Evolutionary conservation across 1,140 invertebrate genomes (phyloP).

Genomic region (Plectrocnemia conspersa): DNA sequence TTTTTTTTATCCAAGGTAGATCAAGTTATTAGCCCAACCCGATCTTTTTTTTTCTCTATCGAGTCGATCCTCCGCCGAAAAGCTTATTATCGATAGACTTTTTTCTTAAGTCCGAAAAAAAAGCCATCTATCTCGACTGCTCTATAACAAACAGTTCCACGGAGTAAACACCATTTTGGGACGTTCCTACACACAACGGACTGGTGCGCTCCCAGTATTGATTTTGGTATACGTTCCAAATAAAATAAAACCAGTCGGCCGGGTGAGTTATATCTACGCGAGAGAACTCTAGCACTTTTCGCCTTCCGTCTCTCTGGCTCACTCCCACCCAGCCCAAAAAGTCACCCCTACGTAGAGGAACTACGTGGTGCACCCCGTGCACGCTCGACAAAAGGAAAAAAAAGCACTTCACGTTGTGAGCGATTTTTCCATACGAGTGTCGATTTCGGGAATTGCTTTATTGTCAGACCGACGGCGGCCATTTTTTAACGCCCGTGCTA

Average conservation of each 20-base stretch:
- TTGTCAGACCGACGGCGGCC: slow-evolving; percentile 20
- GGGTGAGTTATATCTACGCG: slow-evolving; percentile 34
- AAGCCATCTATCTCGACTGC: slow-evolving; percentile 8
- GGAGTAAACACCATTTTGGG: slow-evolving; percentile 31
- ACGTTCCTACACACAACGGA: slow-evolving; percentile 13
- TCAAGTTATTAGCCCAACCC: too few species aligned
- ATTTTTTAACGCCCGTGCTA: slow-evolving; percentile 5
- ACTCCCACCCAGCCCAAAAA: not conserved
- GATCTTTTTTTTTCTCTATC: too few species aligned
- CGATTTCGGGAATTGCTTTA: slow-evolving; percentile 35
- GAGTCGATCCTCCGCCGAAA: too few species aligned
- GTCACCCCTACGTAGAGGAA: not conserved
- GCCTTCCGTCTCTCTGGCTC: slow-evolving; percentile 26
- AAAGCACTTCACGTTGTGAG: not conserved
- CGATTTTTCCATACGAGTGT: not conserved
- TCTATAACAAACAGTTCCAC: slow-evolving; percentile 19
- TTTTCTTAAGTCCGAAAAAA: too few species aligned
- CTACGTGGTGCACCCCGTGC: not conserved
- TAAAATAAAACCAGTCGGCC: slow-evolving; percentile 34
- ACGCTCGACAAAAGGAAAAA: not conserved
- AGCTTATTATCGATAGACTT: too few species aligned
- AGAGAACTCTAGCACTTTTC: slow-evolving; percentile 31
- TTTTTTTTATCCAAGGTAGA: too few species aligned
- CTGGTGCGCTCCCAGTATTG: slow-evolving; percentile 28
- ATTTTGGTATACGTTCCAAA: slow-evolving; percentile 35